phyloP scores from a whole-genome alignment of 2,113 vertebrate species.

The Probosciger aterrimus region DNA sequence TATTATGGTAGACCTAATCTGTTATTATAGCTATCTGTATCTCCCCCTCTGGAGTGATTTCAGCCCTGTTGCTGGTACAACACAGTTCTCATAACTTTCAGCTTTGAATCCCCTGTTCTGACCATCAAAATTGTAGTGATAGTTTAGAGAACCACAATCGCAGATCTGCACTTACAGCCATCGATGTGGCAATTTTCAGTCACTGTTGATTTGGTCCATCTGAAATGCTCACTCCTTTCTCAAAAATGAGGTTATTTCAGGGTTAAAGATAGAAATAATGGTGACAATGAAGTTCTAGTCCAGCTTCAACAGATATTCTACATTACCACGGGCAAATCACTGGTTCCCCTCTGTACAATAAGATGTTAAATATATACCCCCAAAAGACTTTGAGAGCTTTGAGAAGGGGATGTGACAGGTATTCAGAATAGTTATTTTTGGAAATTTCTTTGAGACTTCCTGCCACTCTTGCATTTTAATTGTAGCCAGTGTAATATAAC shows the following conservation, averaged over 20 bases:
- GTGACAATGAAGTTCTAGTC: background rate
- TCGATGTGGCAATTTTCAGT: background rate
- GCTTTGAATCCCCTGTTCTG: background rate
- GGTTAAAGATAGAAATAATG: background rate
- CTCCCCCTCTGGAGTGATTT: background rate
- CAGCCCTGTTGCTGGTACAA: background rate
- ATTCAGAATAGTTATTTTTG: background rate
- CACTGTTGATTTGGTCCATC: background rate
- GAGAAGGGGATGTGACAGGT: background rate
- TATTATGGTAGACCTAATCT: background rate
- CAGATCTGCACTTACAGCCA: background rate
- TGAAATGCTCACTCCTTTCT: background rate
- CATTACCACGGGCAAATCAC: background rate
- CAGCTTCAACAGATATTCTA: background rate
- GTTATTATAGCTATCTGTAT: rapidly evolving
- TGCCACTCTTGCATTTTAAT: background rate
- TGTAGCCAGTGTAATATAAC: background rate
- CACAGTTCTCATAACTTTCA: background rate
- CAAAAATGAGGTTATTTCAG: background rate
- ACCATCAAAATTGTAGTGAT: background rate
- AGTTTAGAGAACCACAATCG: background rate
- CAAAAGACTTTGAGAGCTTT: background rate
- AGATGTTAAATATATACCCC: background rate
- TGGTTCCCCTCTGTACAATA: background rate
- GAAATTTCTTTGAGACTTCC: background rate